Conservation (phyloP, 2,888 invertebrate genomes). For the Yponomeuta malinellus region DNA sequence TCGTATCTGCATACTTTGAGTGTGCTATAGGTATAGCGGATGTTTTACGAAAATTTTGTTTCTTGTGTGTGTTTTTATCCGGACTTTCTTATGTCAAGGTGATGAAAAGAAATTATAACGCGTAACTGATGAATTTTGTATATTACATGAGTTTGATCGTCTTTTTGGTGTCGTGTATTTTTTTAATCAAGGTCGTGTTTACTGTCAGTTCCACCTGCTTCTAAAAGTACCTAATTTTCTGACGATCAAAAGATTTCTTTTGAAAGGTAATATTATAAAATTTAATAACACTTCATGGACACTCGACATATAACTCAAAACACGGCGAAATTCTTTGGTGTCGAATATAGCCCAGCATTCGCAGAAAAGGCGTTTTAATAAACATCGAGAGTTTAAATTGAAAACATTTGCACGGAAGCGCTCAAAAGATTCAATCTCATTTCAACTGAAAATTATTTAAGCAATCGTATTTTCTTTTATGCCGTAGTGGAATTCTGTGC, state of each 20-base stretch:
- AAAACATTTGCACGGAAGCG: not conserved
- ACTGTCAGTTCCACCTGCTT: no score
- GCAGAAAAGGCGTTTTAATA: not conserved
- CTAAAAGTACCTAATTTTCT: not conserved
- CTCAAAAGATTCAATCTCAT: slow-evolving; percentile 6
- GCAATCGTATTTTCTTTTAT: not conserved
- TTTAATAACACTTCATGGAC: not conserved
- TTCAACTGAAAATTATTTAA: not conserved
- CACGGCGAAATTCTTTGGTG: not conserved
- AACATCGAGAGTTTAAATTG: slow-evolving; percentile 7
- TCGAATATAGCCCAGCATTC: not conserved
- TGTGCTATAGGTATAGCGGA: not conserved
- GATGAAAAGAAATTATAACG: no score
- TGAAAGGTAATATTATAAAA: not conserved
- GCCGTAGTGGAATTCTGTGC: not conserved
- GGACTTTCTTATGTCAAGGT: no score
- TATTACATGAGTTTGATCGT: no score
- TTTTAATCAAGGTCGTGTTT: no score
- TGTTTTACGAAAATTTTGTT: no score
- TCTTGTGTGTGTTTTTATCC: no score
- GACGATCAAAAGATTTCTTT: not conserved
- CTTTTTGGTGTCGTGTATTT: no score
- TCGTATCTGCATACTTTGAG: not conserved
- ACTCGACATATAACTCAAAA: not conserved
- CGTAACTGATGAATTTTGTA: no score